A percentile compares a stretch with the other conserved stretches of the same genome.
Conservation (phyloP, 2,113 vertebrate species). For the Nannobrachium achirus region DNA sequence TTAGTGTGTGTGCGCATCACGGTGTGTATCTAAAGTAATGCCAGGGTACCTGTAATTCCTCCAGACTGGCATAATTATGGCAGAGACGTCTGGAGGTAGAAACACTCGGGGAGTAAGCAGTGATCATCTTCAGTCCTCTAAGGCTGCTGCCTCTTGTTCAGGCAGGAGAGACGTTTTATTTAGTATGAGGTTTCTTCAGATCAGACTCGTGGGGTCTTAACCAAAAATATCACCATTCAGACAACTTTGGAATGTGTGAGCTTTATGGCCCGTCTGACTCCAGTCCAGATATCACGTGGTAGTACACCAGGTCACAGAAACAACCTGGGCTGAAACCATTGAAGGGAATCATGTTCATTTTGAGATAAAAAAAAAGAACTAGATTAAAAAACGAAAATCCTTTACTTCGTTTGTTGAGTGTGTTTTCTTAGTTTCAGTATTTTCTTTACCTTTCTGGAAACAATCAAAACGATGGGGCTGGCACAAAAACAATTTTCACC, state of each 20-base stretch:
- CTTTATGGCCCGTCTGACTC: not conserved
- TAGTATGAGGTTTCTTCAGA: constrained; percentile 55
- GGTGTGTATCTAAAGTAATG: constrained; percentile 62
- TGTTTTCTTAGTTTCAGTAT: too few relatives aligned
- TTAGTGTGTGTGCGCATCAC: constrained; percentile 9
- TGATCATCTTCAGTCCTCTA: constrained; percentile 69
- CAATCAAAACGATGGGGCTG: too few relatives aligned
- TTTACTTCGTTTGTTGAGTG: too few relatives aligned
- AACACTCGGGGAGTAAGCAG: constrained; percentile 50
- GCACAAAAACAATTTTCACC: too few relatives aligned
- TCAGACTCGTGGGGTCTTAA: constrained; percentile 47
- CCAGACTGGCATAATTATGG: constrained; percentile 72
- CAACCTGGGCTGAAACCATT: too few relatives aligned
- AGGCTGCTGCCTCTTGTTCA: constrained; percentile 62
- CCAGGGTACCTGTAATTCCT: constrained; percentile 65
- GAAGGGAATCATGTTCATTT: too few relatives aligned
- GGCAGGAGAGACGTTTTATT: constrained; percentile 66
- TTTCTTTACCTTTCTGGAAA: too few relatives aligned
- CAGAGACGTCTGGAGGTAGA: constrained; percentile 55
- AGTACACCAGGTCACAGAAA: too few relatives aligned
- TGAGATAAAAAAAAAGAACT: too few relatives aligned
- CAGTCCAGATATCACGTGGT: too few relatives aligned
- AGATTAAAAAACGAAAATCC: too few relatives aligned
- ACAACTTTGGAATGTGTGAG: constrained; percentile 31
- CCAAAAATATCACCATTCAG: constrained; percentile 41